Percentiles rank a stretch among this genome's conserved stretches.
These are phyloP conservation scores for Drosophila carrolli DNA, from an alignment of 1,140 invertebrate genomes.

Conservation along the genomic window DNA sequence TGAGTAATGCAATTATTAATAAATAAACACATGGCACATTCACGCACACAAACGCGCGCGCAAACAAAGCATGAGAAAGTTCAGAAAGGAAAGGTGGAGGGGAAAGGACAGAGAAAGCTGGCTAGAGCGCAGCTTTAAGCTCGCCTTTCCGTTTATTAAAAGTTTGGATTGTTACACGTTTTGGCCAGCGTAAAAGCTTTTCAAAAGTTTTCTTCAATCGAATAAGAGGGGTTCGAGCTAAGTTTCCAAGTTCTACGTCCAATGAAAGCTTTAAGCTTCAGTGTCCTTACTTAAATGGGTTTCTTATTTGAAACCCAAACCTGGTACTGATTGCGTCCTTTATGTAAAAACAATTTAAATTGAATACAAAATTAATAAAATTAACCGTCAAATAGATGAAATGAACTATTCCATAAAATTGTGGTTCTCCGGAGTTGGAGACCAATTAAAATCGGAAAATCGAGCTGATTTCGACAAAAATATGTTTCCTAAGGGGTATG, in stretches of 20 bases:
- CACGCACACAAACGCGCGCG: conserved; percentile 11
- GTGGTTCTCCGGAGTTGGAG: no score
- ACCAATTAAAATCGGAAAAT: no score
- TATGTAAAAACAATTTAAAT: no score
- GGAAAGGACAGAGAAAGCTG: conserved; percentile 1
- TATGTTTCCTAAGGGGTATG: no score
- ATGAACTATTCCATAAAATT: no score
- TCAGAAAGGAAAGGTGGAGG: background rate
- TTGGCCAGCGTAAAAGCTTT: background rate
- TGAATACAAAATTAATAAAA: no score
- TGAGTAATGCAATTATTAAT: conserved; percentile 81
- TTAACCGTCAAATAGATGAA: no score
- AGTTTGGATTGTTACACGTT: background rate
- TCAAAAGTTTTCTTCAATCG: background rate
- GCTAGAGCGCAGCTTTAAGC: conserved; percentile 22
- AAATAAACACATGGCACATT: conserved; percentile 51
- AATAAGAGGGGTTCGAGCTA: background rate
- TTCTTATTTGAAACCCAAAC: background rate
- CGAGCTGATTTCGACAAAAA: no score
- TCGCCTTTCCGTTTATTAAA: background rate
- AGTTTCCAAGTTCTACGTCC: background rate
- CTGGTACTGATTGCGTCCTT: no score
- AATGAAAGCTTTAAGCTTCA: background rate
- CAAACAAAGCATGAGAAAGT: conserved; percentile 16
- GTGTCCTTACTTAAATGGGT: background rate